Evolutionary conservation across 2,797 vertebrate species (phyloP).

Genomic region (Lemur catta): DNA sequence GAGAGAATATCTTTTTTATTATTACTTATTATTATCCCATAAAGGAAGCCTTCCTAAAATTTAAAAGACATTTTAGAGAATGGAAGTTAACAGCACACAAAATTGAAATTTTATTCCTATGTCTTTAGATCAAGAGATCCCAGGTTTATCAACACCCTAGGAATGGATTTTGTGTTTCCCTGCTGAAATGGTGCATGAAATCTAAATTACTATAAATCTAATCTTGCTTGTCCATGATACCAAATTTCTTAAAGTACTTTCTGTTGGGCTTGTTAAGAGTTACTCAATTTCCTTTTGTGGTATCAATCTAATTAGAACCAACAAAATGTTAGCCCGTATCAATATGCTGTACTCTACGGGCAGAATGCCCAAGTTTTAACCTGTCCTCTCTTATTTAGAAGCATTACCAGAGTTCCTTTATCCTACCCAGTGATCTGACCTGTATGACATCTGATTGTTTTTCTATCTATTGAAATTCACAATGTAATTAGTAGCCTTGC

Average conservation of each 20-base stretch:
- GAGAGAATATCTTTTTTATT: background rate
- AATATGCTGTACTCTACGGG: background rate
- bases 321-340: background rate
- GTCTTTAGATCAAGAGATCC: conserved; percentile 12
- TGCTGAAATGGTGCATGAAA: background rate
- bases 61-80: conserved; percentile 15
- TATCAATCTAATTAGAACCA: conserved; percentile 38
- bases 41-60: background rate
- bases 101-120: background rate
- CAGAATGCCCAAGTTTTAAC: background rate
- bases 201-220: conserved; percentile 56
- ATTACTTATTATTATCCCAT: background rate
- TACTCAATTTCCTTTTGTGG: conserved; percentile 54
- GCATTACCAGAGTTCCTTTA: background rate
- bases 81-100: background rate
- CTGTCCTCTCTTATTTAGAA: background rate
- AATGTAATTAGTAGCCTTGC: background rate
- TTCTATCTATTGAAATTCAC: conserved; percentile 16
- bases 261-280: conserved; percentile 5
- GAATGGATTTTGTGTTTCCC: conserved; percentile 6
- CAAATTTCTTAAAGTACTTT: conserved; percentile 45
- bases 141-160: background rate
- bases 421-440: background rate
- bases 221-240: conserved; percentile 44
- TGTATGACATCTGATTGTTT: background rate